Base-by-base conservation (phyloP, 1,140 invertebrate species). In the Micrasema minimum region DNA sequence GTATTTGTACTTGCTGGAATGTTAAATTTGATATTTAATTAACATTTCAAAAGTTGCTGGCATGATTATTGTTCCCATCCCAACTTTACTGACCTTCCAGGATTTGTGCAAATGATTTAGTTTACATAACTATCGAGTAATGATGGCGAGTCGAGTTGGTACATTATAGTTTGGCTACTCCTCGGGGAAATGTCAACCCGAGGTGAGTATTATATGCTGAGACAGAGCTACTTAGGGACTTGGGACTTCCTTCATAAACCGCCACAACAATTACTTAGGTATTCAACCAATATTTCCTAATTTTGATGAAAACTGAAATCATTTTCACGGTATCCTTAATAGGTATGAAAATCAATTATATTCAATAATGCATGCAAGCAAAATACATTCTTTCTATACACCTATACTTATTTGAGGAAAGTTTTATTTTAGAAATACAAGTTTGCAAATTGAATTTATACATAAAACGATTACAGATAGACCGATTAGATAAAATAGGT, bases 11-110 rank as follows among this genome's bases (percentile, higher is more conserved):
- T 65, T 62, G 69, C 73, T 75, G 73, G 70, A 75, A 75, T 72
- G 73, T 71, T 75, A 75, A 75, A 75, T 75, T 67, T 20, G 62
- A 65, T 62, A 57, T 75, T 75, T 71, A 69, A 71, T 74, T 61
- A 74, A 65, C 46, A 64, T 50, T 75, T 55, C 65, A 69, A 71
- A 59, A 59, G 18, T 26, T 66, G 35, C 35, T 71, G 46, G 53
- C 66, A 69, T 43, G 37, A 55, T 62, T 69, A 67, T 50, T 53
- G 31, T 61, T 50, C 50, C 65, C 55, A 61, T 59, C 61, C 66
- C 69, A 57, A 55, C 16, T 35, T 10, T 66, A 71, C 69, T 71
- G 69, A 71, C 69, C 69, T 71, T 57, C 31, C n/a, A 51, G 62
- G 69, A 53, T 57, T 71, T 55, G 69, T 66, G 69, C 12, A 71